Conservation (phyloP, 2,797 vertebrate genomes). For the Squalus acanthias region DNA sequence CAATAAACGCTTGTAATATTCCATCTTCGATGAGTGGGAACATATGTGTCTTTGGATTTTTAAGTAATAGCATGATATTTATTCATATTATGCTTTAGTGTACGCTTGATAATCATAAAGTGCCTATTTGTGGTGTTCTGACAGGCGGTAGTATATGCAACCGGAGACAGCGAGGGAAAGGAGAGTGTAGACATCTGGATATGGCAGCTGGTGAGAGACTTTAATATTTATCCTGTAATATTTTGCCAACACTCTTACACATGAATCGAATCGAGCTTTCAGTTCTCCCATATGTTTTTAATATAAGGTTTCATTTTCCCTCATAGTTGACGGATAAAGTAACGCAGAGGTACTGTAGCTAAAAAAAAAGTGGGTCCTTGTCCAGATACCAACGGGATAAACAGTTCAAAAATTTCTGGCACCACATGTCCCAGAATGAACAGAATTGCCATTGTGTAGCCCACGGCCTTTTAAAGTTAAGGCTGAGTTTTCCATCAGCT, state of each 20-base stretch:
- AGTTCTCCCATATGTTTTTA: neutral
- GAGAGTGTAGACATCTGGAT: slow-evolving; percentile 75
- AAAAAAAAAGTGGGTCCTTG: neutral
- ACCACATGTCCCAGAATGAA: neutral
- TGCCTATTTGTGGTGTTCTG: neutral
- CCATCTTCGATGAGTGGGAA: no score
- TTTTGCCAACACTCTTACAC: neutral
- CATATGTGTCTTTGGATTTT: neutral
- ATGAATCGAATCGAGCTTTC: neutral
- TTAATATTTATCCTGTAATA: neutral
- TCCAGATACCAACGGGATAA: neutral
- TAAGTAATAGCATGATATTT: neutral
- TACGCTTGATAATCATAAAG: neutral
- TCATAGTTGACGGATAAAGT: neutral
- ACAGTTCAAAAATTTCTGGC: neutral
- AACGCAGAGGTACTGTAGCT: neutral
- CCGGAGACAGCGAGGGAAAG: slow-evolving; percentile 60
- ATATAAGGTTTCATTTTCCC: neutral
- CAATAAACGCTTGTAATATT: neutral
- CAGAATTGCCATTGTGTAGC: no score
- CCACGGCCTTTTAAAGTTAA: neutral
- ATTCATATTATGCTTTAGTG: neutral
- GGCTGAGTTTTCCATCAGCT: neutral
- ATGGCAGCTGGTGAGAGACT: slow-evolving; percentile 73
- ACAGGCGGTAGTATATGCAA: slow-evolving; percentile 70